A percentile compares a stretch with the other conserved stretches of the same genome.
Evolutionary conservation across 2,113 vertebrate species (phyloP).

Genomic region (Empidonax traillii): DNA sequence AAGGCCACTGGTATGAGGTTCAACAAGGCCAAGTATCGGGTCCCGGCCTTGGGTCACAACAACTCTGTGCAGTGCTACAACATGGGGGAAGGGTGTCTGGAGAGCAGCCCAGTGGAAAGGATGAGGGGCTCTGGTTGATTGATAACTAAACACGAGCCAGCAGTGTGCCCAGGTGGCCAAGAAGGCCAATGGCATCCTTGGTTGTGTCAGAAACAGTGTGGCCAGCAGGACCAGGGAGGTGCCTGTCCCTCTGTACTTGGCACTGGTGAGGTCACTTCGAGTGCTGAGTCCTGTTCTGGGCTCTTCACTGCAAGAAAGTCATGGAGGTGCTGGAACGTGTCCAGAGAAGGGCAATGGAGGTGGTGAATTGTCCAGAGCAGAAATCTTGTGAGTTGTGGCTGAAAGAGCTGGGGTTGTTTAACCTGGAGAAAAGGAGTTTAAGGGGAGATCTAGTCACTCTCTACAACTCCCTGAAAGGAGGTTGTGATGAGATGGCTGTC

Average conservation of each 20-base stretch:
- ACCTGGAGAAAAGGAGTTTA: not conserved
- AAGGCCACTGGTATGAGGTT: accelerated
- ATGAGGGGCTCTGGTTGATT: accelerated
- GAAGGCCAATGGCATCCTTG: not conserved
- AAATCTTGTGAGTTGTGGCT: too few species aligned
- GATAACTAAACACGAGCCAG: not conserved
- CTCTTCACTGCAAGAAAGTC: accelerated
- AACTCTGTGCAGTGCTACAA: accelerated
- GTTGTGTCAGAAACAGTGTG: not conserved
- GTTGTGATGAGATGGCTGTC: not conserved
- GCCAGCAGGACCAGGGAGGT: not conserved
- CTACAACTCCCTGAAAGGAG: not conserved
- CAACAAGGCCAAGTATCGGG: accelerated
- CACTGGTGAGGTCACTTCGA: accelerated
- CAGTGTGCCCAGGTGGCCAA: not conserved
- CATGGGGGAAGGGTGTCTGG: not conserved
- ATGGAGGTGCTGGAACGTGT: not conserved
- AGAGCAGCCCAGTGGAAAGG: accelerated
- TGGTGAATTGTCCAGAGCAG: not conserved
- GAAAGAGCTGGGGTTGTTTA: not conserved
- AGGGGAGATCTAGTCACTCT: not conserved
- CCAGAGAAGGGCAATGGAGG: too few species aligned
- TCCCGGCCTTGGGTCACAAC: not conserved
- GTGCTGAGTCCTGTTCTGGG: not conserved
- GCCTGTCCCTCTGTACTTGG: not conserved